Conservation (phyloP, 2,888 invertebrate species). For the Dryobota labecula region DNA sequence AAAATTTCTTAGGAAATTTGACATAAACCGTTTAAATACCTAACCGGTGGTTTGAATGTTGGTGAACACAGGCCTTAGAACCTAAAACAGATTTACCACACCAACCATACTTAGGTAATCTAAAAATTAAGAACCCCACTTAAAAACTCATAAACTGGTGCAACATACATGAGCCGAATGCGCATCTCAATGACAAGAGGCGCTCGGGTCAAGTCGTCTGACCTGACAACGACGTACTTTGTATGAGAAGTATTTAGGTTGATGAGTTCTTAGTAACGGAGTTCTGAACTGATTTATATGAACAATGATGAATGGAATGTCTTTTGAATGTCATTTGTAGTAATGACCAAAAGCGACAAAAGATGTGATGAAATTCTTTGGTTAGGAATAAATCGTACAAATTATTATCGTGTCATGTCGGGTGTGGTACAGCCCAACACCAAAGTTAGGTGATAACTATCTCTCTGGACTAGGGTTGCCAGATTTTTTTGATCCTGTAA, state of each 20-base stretch:
- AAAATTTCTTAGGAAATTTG: too few relatives aligned
- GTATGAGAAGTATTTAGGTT: slow-evolving; percentile 32
- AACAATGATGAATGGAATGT: slow-evolving; percentile 34
- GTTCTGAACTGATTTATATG: slow-evolving; percentile 33
- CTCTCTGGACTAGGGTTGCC: too few relatives aligned
- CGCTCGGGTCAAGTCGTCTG: slow-evolving; percentile 50
- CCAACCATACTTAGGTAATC: background rate
- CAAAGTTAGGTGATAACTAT: too few relatives aligned
- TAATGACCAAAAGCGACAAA: background rate
- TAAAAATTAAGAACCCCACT: slow-evolving; percentile 19
- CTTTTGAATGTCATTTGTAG: slow-evolving; percentile 25
- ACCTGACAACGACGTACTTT: slow-evolving; percentile 32
- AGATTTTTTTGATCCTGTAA: too few relatives aligned
- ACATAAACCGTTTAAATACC: too few relatives aligned
- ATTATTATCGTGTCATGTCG: background rate
- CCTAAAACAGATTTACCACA: background rate
- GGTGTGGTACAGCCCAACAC: too few relatives aligned
- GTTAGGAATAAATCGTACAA: background rate
- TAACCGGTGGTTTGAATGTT: too few relatives aligned
- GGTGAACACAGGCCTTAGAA: too few relatives aligned
- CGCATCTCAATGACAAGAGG: slow-evolving; percentile 40
- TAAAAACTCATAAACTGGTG: slow-evolving; percentile 28
- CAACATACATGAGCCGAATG: slow-evolving; percentile 1
- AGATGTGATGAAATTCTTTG: background rate
- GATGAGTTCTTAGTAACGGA: slow-evolving; percentile 36